phyloP scores from a whole-genome alignment of 2,888 invertebrate species.

The Parnassius apollo region DNA sequence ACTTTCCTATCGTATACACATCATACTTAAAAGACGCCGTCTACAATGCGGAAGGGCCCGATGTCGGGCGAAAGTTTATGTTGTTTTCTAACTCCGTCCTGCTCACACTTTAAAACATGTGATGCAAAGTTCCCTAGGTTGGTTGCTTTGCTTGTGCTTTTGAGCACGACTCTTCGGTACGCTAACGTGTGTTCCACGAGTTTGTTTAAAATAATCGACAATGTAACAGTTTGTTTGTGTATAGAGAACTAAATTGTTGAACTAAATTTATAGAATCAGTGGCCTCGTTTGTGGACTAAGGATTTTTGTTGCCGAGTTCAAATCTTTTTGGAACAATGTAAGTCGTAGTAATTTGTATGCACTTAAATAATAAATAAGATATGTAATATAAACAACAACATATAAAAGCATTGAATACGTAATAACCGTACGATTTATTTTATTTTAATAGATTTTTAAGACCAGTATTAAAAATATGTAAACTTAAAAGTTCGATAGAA shows the following conservation, averaged over 20 bases:
- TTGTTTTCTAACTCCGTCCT: slow-evolving; percentile 63
- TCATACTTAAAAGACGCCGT: slow-evolving; percentile 47
- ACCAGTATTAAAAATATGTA: no score
- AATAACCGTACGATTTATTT: no score
- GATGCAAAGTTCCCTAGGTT: slow-evolving; percentile 43
- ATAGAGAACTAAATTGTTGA: slow-evolving; percentile 43
- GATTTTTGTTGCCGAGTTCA: slow-evolving; percentile 16
- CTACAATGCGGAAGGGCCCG: slow-evolving; percentile 54
- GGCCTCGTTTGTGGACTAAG: slow-evolving; percentile 16
- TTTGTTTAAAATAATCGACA: slow-evolving; percentile 50
- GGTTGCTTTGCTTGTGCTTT: slow-evolving; percentile 36
- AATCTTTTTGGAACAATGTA: slow-evolving; percentile 26
- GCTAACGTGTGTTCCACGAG: slow-evolving; percentile 40
- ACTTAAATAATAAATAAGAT: no score
- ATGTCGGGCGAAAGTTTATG: slow-evolving; percentile 64
- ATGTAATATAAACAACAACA: no score
- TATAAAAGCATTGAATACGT: no score
- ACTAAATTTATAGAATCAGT: slow-evolving; percentile 29
- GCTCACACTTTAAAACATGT: slow-evolving; percentile 64
- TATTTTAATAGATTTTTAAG: no score
- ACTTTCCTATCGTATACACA: slow-evolving; percentile 41
- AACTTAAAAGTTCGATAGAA: no score
- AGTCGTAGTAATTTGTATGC: slow-evolving; percentile 7
- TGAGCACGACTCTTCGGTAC: slow-evolving; percentile 40
- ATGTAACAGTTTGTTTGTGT: slow-evolving; percentile 58